These are phyloP conservation scores for Allobates femoralis DNA, from an alignment of 2,797 vertebrate genomes.

Conservation along the genomic window DNA sequence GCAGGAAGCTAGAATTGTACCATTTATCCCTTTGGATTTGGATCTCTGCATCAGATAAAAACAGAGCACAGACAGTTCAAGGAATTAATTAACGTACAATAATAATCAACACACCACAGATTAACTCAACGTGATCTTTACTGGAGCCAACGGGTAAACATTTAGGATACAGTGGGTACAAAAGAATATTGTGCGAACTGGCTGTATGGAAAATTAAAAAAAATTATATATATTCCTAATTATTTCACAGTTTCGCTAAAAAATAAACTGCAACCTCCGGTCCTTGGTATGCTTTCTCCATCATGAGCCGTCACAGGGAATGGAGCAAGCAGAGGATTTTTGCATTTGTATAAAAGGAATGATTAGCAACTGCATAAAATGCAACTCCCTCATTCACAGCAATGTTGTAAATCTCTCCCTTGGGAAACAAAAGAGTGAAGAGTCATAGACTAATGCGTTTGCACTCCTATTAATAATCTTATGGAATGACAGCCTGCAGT, in stretches of 20 bases:
- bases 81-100: neutral
- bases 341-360: neutral
- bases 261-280: no score
- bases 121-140: conserved; percentile 12
- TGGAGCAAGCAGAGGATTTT: neutral
- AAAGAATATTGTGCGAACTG: neutral
- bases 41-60: no score
- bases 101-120: neutral
- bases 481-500: neutral
- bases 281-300: no score
- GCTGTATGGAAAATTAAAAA: neutral
- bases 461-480: neutral
- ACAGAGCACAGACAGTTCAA: no score
- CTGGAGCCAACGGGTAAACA: neutral
- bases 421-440: no score
- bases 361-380: neutral
- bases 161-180: neutral
- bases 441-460: neutral
- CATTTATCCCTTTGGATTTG: no score
- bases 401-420: neutral
- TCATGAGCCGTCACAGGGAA: neutral
- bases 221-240: neutral
- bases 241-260: neutral
- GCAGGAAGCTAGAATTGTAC: neutral
- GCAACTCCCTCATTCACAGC: neutral